phyloP scores from a whole-genome alignment of 2,797 vertebrate species.

The Chlorospingus flavigularis region DNA sequence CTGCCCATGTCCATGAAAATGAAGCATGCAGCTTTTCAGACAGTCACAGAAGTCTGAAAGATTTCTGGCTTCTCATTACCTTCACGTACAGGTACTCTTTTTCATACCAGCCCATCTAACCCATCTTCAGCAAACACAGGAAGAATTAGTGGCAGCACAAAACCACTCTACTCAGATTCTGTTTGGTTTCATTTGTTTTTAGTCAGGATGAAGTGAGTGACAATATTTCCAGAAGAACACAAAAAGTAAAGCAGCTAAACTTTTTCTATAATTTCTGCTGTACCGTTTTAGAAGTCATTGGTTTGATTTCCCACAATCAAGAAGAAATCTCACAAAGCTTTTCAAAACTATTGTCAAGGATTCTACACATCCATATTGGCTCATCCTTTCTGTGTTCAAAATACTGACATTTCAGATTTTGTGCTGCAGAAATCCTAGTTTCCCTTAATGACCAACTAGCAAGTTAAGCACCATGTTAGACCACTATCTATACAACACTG shows the following conservation, averaged over 20 bases:
- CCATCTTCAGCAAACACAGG: background rate
- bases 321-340: background rate
- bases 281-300: background rate
- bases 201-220: background rate
- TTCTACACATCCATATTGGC: background rate
- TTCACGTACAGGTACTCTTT: background rate
- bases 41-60: background rate
- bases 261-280: background rate
- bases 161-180: background rate
- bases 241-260: background rate
- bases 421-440: background rate
- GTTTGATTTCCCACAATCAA: background rate
- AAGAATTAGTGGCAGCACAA: background rate
- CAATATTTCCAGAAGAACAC: background rate
- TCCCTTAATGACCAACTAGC: background rate
- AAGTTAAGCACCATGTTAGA: background rate
- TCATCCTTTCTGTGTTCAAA: background rate
- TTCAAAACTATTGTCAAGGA: background rate
- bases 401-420: background rate
- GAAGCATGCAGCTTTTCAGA: background rate
- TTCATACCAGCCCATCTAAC: background rate
- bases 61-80: background rate
- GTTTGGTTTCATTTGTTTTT: background rate
- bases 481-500: background rate
- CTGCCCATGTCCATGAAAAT: background rate